Percentiles rank a stretch among this genome's conserved stretches.
Conservation (phyloP, 2,888 invertebrate genomes). For the Trachelus troglodyta region DNA sequence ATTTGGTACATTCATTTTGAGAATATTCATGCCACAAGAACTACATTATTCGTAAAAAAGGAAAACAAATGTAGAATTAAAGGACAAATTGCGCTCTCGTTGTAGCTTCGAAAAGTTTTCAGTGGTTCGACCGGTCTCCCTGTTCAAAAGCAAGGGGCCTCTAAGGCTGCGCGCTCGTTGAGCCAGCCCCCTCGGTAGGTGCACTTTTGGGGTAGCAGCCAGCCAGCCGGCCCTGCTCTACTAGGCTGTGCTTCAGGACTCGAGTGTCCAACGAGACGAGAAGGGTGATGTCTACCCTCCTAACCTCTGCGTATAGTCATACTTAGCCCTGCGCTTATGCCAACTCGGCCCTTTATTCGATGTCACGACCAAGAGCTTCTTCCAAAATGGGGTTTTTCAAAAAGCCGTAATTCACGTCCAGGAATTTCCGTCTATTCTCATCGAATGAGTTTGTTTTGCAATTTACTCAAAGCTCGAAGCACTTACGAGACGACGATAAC, state of each 20-base stretch:
- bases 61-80: too few relatives aligned
- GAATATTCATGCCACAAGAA: too few relatives aligned
- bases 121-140: constrained; percentile 29
- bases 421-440: too few relatives aligned
- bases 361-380: constrained; percentile 31
- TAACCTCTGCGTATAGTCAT: constrained; percentile 16
- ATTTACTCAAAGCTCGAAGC: too few relatives aligned
- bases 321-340: too few relatives aligned
- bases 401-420: too few relatives aligned
- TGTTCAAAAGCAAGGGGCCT: constrained; percentile 30
- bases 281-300: constrained; percentile 31
- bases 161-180: constrained; percentile 38
- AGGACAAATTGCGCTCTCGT: constrained; percentile 21
- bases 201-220: constrained; percentile 49
- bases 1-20: too few relatives aligned
- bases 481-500: too few relatives aligned
- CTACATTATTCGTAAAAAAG: too few relatives aligned
- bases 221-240: background rate
- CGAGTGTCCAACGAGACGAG: constrained; percentile 49
- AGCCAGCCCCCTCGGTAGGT: constrained; percentile 41
- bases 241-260: constrained; percentile 38
- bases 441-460: too few relatives aligned
- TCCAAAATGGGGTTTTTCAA: constrained; percentile 37
- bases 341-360: too few relatives aligned
- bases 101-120: constrained; percentile 35